Conservation (phyloP, 2,113 vertebrate species). For the Saccopteryx bilineata region DNA sequence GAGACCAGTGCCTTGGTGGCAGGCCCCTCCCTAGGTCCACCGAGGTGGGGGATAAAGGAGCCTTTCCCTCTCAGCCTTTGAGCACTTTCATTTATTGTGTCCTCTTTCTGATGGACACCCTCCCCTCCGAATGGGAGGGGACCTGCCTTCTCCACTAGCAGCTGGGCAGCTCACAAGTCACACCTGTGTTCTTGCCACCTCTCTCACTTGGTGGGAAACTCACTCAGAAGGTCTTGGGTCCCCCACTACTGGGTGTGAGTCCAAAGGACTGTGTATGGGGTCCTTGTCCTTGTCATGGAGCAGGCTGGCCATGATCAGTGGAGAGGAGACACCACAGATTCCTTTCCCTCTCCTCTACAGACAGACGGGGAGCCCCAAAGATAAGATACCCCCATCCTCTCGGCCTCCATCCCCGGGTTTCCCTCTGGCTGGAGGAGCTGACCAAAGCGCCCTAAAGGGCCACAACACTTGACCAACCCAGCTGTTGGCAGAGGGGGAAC, state of each 20-base stretch:
- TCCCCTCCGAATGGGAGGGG: constrained; percentile 48
- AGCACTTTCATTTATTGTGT: constrained; percentile 81
- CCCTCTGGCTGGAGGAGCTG: constrained; percentile 64
- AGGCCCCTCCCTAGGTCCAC: constrained; percentile 62
- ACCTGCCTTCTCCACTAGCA: constrained; percentile 62
- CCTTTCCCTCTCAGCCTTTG: constrained; percentile 74
- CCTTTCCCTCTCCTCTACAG: constrained; percentile 45
- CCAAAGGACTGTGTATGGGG: constrained; percentile 44
- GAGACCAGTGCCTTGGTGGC: constrained; percentile 74
- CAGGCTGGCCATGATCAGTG: constrained; percentile 40
- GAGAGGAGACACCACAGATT: constrained; percentile 19
- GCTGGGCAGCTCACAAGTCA: constrained; percentile 68
- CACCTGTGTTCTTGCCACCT: constrained; percentile 60
- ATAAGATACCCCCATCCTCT: neutral
- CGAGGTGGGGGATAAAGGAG: constrained; percentile 37
- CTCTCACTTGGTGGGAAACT: constrained; percentile 39
- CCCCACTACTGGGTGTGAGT: neutral
- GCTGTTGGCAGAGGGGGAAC: constrained; percentile 35
- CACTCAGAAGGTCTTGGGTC: constrained; percentile 44
- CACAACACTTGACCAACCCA: constrained; percentile 77
- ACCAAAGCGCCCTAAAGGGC: constrained; percentile 78
- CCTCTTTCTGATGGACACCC: constrained; percentile 58
- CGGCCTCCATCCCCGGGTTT: neutral
- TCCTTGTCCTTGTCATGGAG: constrained; percentile 53
- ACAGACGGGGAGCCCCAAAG: constrained; percentile 50